Percentiles rank a stretch among this genome's conserved stretches.
Evolutionary conservation across 2,797 vertebrate genomes (phyloP).

Genomic region (Cynodonichthys magdalenae): DNA sequence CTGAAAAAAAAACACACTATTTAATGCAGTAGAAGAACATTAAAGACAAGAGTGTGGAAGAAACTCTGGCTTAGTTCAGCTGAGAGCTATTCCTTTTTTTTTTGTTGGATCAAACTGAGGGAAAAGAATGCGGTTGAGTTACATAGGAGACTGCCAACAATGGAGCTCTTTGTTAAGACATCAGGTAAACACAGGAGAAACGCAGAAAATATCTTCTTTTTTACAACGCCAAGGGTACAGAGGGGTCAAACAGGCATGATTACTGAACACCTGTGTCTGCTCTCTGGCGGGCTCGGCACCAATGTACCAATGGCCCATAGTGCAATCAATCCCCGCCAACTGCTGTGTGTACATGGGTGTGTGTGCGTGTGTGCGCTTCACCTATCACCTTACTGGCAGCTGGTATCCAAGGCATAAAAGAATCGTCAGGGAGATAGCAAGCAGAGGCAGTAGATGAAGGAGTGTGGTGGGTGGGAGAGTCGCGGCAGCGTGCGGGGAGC

Average conservation of each 20-base stretch:
- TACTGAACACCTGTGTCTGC: conserved; percentile 64
- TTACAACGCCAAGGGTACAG: conserved; percentile 40
- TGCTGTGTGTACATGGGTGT: conserved; percentile 15
- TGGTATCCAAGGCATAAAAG: conserved; percentile 67
- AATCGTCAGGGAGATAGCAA: conserved; percentile 37
- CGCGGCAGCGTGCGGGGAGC: not conserved
- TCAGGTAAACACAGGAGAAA: conserved; percentile 48
- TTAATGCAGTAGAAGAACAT: conserved; percentile 28
- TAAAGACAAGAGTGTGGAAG: conserved; percentile 14
- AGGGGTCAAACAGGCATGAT: conserved; percentile 63
- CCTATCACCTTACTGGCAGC: conserved; percentile 74
- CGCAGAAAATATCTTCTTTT: conserved; percentile 29
- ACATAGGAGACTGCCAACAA: conserved; percentile 57
- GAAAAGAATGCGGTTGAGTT: conserved; percentile 41
- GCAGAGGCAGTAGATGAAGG: conserved; percentile 37
- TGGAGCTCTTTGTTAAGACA: conserved; percentile 52
- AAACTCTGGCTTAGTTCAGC: conserved; percentile 15
- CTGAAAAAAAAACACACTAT: conserved; percentile 39
- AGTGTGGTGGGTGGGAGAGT: conserved; percentile 38
- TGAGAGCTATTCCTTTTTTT: conserved; percentile 37
- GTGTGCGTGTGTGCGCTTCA: conserved; percentile 29
- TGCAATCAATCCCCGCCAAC: conserved; percentile 34
- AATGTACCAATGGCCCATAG: conserved; percentile 18
- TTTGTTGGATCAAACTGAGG: conserved; percentile 37
- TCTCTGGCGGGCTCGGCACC: conserved; percentile 31